Conservation (phyloP, 2,113 vertebrate species). For the Mus musculus region GRCm39 chr6:61050001-61050500, state of each 20-base stretch:
- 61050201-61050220: not conserved
- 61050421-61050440: not conserved
- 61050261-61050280: not conserved
- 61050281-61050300: not conserved
- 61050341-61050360: not conserved
- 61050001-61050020: not conserved
- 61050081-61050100: not conserved
- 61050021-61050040: not conserved
- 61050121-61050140: not conserved
- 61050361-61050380: not conserved
- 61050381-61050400: not conserved
- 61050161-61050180: not conserved
- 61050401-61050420: not conserved
- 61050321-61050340: not conserved
- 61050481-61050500: not conserved
- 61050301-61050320: not conserved
- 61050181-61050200: too few relatives aligned
- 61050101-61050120: not conserved
- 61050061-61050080: not conserved
- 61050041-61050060: not conserved
- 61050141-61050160: not conserved
- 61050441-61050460: too few relatives aligned
- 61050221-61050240: too few relatives aligned
- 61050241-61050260: not conserved
- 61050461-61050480: too few relatives aligned